Percentiles rank a stretch among this genome's conserved stretches.
phyloP scores from a whole-genome alignment of 2,797 vertebrate genomes.

The Pipistrellus pygmaeus region DNA sequence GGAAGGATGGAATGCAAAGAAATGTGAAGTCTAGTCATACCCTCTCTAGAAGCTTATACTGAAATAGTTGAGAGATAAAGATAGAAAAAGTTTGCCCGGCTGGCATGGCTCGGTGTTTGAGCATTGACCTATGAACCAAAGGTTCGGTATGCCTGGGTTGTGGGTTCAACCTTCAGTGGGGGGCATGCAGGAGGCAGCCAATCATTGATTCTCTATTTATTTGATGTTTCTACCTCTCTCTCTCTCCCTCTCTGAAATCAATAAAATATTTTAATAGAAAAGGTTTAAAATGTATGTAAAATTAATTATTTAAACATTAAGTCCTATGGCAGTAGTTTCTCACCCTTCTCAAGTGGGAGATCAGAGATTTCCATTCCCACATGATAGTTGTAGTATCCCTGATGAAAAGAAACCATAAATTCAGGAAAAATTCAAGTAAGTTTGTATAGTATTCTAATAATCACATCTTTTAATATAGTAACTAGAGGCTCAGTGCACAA shows the following conservation, averaged over 20 bases:
- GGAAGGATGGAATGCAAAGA: slow-evolving; percentile 8
- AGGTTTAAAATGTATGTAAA: not conserved
- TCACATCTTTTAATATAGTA: not conserved
- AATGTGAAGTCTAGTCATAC: not conserved
- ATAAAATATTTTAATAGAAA: not conserved
- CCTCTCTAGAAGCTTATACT: slow-evolving; percentile 7
- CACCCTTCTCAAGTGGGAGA: not conserved
- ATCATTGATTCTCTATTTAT: too few relatives aligned
- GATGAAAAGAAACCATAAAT: not conserved
- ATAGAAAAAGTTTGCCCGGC: not conserved
- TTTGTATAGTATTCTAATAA: not conserved
- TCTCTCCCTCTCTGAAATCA: too few relatives aligned
- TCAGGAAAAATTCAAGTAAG: slow-evolving; percentile 11
- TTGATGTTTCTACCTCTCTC: too few relatives aligned
- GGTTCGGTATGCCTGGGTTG: too few relatives aligned
- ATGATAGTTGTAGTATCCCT: not conserved
- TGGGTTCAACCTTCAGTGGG: too few relatives aligned
- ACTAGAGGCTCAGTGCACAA: not conserved
- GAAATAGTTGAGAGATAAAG: slow-evolving; percentile 3
- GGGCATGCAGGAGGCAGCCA: too few relatives aligned
- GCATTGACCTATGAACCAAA: too few relatives aligned
- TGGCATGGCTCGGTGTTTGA: too few relatives aligned
- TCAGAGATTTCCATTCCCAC: not conserved
- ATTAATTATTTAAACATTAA: slow-evolving; percentile 29
- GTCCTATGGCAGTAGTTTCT: not conserved